phyloP scores from a whole-genome alignment of 2,113 vertebrate species.

The Acinonyx jubatus region DNA sequence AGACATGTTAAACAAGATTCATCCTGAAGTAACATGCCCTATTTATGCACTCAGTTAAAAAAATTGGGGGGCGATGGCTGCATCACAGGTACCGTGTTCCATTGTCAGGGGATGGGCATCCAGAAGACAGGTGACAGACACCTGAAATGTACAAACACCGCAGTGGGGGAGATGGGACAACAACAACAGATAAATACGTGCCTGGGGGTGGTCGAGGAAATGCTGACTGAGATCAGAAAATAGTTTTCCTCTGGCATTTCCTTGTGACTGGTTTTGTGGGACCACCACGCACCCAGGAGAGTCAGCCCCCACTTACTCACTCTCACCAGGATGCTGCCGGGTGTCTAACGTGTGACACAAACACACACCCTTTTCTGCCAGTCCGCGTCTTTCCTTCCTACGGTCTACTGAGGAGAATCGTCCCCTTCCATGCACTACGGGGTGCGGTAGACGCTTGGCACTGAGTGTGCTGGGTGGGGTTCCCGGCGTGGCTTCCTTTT shows the following conservation, averaged over 20 bases:
- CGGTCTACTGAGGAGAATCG: neutral
- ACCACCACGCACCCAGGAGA: neutral
- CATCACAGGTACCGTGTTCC: no score
- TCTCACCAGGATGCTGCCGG: no score
- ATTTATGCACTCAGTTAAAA: neutral
- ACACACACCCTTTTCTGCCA: neutral
- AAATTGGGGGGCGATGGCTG: neutral
- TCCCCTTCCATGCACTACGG: no score
- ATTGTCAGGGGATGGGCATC: rapidly evolving
- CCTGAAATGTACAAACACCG: rapidly evolving
- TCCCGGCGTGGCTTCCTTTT: rapidly evolving
- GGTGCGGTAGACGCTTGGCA: rapidly evolving
- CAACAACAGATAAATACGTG: neutral
- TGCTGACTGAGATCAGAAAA: neutral
- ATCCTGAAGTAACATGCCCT: neutral
- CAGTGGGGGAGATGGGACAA: rapidly evolving
- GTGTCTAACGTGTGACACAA: neutral
- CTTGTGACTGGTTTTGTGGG: neutral
- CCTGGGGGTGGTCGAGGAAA: no score
- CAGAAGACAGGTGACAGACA: neutral
- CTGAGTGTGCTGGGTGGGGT: rapidly evolving
- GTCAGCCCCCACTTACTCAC: rapidly evolving
- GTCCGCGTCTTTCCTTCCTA: neutral
- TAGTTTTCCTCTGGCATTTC: neutral
- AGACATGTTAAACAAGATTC: neutral